These are phyloP conservation scores for Anoplophora glabripennis DNA, from an alignment of 1,140 invertebrate species.

Conservation along the genomic window DNA sequence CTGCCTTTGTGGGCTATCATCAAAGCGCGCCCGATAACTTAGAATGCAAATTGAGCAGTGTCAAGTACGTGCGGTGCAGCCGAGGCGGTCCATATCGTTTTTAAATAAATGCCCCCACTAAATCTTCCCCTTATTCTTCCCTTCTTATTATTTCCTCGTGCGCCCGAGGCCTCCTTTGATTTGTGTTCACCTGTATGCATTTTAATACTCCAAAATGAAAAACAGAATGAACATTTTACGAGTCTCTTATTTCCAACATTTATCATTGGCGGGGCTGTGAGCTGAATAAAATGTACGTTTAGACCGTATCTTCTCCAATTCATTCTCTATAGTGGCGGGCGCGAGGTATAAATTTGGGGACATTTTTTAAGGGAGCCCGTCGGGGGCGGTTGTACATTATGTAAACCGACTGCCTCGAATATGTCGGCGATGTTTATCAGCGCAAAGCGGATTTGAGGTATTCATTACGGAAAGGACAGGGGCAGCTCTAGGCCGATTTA, in stretches of 20 bases:
- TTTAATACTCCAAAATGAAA: constrained; percentile 21
- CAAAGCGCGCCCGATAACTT: neutral
- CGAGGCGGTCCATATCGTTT: constrained; percentile 7
- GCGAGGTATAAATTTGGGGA: no score
- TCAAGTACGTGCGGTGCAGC: neutral
- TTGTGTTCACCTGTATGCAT: constrained; percentile 20
- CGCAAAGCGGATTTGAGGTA: no score
- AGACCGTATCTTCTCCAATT: neutral
- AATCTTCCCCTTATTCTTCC: constrained; percentile 11
- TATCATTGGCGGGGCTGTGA: constrained; percentile 9
- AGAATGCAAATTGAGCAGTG: constrained; percentile 13
- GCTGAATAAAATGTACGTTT: constrained; percentile 7
- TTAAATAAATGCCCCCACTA: constrained; percentile 11
- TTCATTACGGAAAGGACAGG: no score
- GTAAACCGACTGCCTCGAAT: no score
- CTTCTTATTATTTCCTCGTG: constrained; percentile 16
- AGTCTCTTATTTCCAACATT: constrained; percentile 8
- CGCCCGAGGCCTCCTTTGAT: constrained; percentile 10
- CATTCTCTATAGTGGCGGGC: no score
- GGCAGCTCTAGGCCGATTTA: no score
- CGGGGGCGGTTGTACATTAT: no score
- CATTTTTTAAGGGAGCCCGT: no score
- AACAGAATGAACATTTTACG: constrained; percentile 11
- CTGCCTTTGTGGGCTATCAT: no score
- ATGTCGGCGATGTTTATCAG: no score